Conservation (phyloP, 2,113 vertebrate genomes). For the Echinops telfairi region DNA sequence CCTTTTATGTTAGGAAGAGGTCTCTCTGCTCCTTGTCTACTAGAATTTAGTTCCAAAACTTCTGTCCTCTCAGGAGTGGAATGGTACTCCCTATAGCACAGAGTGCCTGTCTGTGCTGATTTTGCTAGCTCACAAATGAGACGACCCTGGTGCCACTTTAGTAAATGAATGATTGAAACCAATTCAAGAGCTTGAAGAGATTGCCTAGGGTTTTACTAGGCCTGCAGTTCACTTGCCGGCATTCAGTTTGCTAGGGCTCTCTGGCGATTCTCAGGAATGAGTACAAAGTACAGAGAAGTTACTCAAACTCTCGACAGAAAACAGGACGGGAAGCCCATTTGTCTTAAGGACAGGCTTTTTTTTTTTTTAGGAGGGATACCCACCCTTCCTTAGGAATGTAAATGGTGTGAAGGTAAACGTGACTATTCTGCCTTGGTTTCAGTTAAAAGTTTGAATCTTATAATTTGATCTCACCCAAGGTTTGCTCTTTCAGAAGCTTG, state of each 20-base stretch:
- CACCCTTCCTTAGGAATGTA: neutral
- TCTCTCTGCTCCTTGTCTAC: neutral
- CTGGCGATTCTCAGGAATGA: constrained; percentile 57
- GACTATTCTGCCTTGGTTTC: constrained; percentile 39
- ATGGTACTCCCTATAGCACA: neutral
- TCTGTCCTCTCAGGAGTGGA: neutral
- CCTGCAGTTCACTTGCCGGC: constrained; percentile 34
- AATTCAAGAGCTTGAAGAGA: constrained; percentile 32
- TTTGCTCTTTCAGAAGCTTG: constrained; percentile 23
- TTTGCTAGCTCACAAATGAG: constrained; percentile 53
- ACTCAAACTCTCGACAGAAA: constrained; percentile 14
- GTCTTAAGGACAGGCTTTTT: constrained; percentile 25
- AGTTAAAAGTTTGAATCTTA: constrained; percentile 32
- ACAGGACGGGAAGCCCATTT: neutral
- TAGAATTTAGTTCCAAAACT: constrained; percentile 28
- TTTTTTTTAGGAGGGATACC: constrained; percentile 46
- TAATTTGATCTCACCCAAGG: constrained; percentile 5
- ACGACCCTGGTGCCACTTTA: constrained; percentile 30
- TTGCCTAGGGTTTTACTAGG: constrained; percentile 8
- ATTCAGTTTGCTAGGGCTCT: constrained; percentile 60
- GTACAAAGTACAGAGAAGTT: constrained; percentile 45
- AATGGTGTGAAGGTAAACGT: constrained; percentile 50
- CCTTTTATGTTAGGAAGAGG: neutral
- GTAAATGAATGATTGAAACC: constrained; percentile 63
- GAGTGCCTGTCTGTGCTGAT: constrained; percentile 32